phyloP scores from a whole-genome alignment of 1,140 invertebrate species.

The Hycleus cichorii region DNA sequence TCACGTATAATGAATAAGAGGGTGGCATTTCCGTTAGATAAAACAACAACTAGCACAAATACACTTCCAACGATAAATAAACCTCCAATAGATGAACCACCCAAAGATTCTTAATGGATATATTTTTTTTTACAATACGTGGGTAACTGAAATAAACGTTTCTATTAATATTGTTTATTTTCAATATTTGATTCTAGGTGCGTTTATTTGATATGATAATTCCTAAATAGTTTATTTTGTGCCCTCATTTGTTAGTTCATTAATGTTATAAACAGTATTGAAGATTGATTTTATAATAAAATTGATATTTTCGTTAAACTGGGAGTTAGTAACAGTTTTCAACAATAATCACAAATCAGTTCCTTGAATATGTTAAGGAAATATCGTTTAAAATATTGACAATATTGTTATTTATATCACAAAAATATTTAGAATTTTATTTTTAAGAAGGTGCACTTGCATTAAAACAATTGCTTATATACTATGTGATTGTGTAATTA shows the following conservation, averaged over 20 bases:
- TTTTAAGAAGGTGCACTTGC: conserved; percentile 37
- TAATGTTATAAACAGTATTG: no score
- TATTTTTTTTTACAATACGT: background rate
- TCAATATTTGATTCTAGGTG: no score
- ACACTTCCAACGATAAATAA: background rate
- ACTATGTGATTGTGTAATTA: conserved; percentile 9
- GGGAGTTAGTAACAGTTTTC: no score
- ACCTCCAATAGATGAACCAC: conserved; percentile 4
- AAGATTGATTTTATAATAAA: no score
- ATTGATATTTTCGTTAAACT: no score
- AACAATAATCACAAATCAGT: no score
- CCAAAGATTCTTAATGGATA: conserved; percentile 1
- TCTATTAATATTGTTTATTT: background rate
- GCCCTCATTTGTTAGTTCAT: no score
- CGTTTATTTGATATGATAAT: no score
- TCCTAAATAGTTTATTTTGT: no score
- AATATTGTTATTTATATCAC: no score
- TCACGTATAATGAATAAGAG: conserved; percentile 34
- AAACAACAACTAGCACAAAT: background rate
- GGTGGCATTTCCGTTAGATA: conserved; percentile 31
- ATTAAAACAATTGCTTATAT: conserved; percentile 18
- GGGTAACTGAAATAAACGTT: background rate
- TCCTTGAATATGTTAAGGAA: no score
- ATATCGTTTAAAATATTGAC: no score
- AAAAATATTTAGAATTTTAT: conserved; percentile 33